Evolutionary conservation across 1,140 invertebrate genomes (phyloP), one percentile per base, ranked within the genome.

Genomic region (Drosophila orena): DNA sequence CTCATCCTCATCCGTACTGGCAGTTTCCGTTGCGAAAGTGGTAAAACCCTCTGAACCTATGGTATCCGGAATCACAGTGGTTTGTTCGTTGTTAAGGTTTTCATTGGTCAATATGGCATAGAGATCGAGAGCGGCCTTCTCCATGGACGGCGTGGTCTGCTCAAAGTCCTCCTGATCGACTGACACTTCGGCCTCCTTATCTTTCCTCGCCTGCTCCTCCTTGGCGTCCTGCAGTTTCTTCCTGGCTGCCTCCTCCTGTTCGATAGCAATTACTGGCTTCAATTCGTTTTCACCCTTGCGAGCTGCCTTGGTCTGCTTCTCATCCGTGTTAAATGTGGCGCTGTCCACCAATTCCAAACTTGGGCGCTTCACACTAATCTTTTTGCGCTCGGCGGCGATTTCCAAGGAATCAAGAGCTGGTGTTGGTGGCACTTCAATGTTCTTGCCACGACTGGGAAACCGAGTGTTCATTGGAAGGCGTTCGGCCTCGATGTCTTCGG

Each of bases 81-180:
- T 91, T 35, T 94, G 93, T 79, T 95, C 94, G 64, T 95, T 95
- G 38, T 95, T 95, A 24, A 96, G 92, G 78, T 96, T 96, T 74
- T 94, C 96, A 43, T 95, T 95, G n/a, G 95, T 95, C 12, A 96
- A 93, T 74, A 96, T 95, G 0, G 96, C 96, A 73, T 97, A 97
- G 15, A 97, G 91, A 80, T 97, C 96, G 14, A 97, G 93, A 12
- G 96, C 96, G 0, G 96, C 96, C 92, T 97, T 97, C 77, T 97
- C 95, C 96, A 96, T 96, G 43, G 93, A 94, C 15, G 95, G 95
- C 1, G 95, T 95, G 0, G 95, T 95, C 2, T 94, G 94, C 56
- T 93, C 93, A 12, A 93, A 92, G 38, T 93, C 93, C 20, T 81
- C 81, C 17, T 84, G 81, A n/a, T 91, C 93, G 34, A 59, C 54